Percentiles rank a stretch among this genome's conserved stretches.
These are phyloP conservation scores for Drosophila mimica DNA, from an alignment of 2,888 invertebrate species.

Conservation along the genomic window DNA sequence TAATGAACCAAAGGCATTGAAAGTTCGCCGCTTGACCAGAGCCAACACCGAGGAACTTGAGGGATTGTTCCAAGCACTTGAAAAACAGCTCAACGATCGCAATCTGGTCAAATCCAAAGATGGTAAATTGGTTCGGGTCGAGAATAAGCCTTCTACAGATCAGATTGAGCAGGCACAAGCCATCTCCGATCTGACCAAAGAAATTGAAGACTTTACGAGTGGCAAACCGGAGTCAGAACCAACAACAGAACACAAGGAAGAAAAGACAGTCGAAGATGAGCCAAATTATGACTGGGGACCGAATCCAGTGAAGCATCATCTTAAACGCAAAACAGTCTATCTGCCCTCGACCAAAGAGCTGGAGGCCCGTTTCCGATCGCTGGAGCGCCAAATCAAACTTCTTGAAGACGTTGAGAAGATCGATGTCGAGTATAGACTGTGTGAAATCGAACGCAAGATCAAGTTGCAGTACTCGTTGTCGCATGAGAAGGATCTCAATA, in stretches of 20 bases:
- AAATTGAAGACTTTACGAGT: conserved; percentile 74
- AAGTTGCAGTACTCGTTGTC: conserved; percentile 82
- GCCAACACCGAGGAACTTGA: conserved; percentile 83
- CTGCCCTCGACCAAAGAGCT: conserved; percentile 83
- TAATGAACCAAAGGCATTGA: conserved; percentile 79
- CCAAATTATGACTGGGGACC: conserved; percentile 79
- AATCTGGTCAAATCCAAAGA: conserved; percentile 71
- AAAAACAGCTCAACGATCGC: conserved; percentile 79
- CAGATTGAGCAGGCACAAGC: conserved; percentile 68
- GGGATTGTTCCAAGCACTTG: conserved; percentile 80
- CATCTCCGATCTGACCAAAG: conserved; percentile 74
- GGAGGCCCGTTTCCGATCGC: conserved; percentile 80
- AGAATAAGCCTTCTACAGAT: conserved; percentile 42
- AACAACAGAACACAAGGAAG: conserved; percentile 1
- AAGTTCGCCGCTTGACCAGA: conserved; percentile 78
- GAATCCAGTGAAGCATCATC: conserved; percentile 79
- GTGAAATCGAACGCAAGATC: conserved; percentile 82
- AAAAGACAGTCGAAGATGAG: conserved; percentile 23
- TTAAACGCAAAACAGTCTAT: conserved; percentile 80
- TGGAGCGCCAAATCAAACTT: conserved; percentile 81
- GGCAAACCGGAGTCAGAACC: conserved; percentile 22
- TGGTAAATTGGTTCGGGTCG: conserved; percentile 58
- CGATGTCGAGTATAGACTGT: conserved; percentile 79
- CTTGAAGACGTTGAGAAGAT: conserved; percentile 82
- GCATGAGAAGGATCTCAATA: conserved; percentile 80